These are phyloP conservation scores for Oenanthe oenanthe DNA, from an alignment of 2,113 vertebrate species.

Conservation along the genomic window DNA sequence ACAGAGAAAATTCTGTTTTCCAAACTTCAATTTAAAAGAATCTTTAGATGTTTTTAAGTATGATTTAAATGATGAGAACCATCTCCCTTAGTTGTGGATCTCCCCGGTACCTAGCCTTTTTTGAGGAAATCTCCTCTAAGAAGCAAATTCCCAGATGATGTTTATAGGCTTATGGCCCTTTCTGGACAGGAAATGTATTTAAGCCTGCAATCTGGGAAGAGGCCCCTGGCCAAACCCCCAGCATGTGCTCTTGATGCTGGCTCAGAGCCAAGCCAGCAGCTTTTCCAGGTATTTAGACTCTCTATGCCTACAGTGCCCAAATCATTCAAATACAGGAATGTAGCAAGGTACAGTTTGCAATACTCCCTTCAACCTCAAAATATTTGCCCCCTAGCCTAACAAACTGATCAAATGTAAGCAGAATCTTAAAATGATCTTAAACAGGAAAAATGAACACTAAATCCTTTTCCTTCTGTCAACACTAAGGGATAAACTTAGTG, in stretches of 20 bases:
- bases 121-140: background rate
- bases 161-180: background rate
- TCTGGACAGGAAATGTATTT: background rate
- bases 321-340: background rate
- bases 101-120: background rate
- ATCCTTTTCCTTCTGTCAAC: background rate
- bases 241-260: background rate
- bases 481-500: background rate
- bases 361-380: background rate
- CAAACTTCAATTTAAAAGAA: background rate
- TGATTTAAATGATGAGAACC: background rate
- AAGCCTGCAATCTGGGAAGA: background rate
- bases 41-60: background rate
- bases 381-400: background rate
- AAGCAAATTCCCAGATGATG: background rate
- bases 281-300: background rate
- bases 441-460: background rate
- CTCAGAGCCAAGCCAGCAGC: background rate
- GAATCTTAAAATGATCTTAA: background rate
- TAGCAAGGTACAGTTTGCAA: background rate
- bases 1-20: background rate
- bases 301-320: background rate
- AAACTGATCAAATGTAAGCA: background rate
- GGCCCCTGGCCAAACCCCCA: background rate
- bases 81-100: background rate